Evolutionary conservation across 1,140 invertebrate species (phyloP).

Genomic region (Helicoverpa armigera): DNA sequence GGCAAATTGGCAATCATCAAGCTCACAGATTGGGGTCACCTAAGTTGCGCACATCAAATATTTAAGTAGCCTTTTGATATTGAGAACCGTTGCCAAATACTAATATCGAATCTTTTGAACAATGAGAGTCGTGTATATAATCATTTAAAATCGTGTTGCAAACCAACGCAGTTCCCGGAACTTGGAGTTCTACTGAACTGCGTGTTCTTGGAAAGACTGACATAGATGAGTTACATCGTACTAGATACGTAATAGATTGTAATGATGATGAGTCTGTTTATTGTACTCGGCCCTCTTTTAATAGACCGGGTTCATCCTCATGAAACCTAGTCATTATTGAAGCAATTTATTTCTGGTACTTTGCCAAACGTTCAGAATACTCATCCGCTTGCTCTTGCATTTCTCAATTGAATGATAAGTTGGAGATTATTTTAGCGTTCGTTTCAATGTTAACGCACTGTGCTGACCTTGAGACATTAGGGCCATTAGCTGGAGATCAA

Average conservation of each 20-base stretch:
- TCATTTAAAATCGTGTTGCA: slow-evolving; percentile 3
- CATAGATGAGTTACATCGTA: slow-evolving; percentile 11
- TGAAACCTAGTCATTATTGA: neutral
- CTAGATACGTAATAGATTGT: slow-evolving; percentile 12
- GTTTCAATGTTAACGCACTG: neutral
- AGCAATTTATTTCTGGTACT: slow-evolving; percentile 13
- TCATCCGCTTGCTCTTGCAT: neutral
- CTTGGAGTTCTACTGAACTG: neutral
- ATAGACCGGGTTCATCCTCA: slow-evolving; percentile 9
- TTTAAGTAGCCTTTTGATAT: neutral
- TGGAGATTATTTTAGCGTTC: neutral
- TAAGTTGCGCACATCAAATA: neutral
- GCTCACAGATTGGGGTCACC: neutral
- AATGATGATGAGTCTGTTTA: neutral
- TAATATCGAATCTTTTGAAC: neutral
- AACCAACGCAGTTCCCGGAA: neutral
- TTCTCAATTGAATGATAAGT: slow-evolving; percentile 25
- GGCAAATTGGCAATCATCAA: neutral
- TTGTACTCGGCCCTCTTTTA: neutral
- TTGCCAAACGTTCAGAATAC: neutral
- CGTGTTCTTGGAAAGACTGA: slow-evolving; percentile 4
- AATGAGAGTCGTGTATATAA: neutral
- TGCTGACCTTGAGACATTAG: neutral
- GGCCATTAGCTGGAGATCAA: slow-evolving; percentile 15
- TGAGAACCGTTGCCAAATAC: too few relatives aligned